These are phyloP conservation scores for Proisotoma minuta DNA, from an alignment of 2,888 invertebrate genomes.

Conservation along the genomic window DNA sequence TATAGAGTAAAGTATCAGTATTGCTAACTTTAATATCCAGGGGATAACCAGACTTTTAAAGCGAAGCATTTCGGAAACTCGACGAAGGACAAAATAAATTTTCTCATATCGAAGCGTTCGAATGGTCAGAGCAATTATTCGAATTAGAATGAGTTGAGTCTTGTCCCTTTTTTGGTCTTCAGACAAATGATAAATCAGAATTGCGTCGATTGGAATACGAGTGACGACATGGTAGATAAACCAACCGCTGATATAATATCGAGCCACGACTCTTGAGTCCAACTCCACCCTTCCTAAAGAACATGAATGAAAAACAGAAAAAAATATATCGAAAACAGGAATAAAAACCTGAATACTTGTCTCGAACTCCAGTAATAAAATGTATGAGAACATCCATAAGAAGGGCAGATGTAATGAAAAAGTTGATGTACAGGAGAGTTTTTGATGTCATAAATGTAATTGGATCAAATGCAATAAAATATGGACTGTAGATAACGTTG, in stretches of 20 bases:
- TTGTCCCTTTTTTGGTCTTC: neutral
- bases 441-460: neutral
- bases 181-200: neutral
- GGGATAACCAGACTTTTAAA: neutral
- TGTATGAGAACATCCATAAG: slow-evolving; percentile 17
- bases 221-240: slow-evolving; percentile 22
- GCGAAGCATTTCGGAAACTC: slow-evolving; percentile 1
- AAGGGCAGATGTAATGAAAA: slow-evolving; percentile 2
- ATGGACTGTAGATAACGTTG: slow-evolving; percentile 23
- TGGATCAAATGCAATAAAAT: slow-evolving; percentile 17
- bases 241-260: neutral
- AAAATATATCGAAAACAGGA: too few species aligned
- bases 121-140: neutral
- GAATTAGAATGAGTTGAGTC: slow-evolving; percentile 2
- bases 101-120: slow-evolving; percentile 13
- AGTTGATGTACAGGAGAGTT: neutral
- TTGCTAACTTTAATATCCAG: slow-evolving; percentile 7
- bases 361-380: slow-evolving; percentile 19
- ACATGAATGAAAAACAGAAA: too few species aligned
- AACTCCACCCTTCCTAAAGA: slow-evolving; percentile 4
- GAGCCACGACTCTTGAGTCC: neutral
- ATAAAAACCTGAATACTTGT: slow-evolving; percentile 13
- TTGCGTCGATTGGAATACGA: slow-evolving; percentile 15
- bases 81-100: neutral
- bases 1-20: slow-evolving; percentile 5